phyloP scores from a whole-genome alignment of 2,113 vertebrate genomes.

The Phocoena sinus region DNA sequence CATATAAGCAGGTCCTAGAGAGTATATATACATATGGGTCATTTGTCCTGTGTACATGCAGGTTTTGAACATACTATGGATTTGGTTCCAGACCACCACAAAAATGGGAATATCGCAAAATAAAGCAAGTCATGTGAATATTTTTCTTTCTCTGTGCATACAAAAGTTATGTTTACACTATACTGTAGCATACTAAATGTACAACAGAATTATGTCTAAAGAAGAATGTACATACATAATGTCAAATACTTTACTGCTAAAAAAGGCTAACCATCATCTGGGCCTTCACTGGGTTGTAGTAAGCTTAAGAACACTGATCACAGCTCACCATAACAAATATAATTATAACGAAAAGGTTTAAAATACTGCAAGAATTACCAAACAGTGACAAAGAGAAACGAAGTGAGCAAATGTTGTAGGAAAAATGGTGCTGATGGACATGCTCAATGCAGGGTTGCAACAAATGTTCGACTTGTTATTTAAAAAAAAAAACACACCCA shows the following conservation, averaged over 20 bases:
- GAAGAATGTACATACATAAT: neutral
- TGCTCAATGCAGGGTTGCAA: neutral
- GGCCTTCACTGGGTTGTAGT: neutral
- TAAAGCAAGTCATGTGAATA: neutral
- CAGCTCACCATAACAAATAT: neutral
- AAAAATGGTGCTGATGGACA: neutral
- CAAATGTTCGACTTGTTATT: neutral
- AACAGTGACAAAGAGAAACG: neutral
- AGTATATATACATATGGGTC: neutral
- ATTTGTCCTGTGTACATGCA: too few species aligned
- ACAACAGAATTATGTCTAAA: too few species aligned
- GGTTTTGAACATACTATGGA: neutral
- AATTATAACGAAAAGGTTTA: neutral
- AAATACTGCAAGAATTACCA: neutral
- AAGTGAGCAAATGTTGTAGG: neutral
- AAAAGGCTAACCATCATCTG: neutral
- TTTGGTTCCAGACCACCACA: fast-evolving
- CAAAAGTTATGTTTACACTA: too few species aligned
- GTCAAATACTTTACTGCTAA: neutral
- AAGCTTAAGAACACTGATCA: neutral
- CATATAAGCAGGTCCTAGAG: fast-evolving
- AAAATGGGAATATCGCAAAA: neutral
- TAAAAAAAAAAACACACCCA: neutral
- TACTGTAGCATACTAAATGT: too few species aligned
- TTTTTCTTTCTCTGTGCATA: neutral